Base-by-base conservation (phyloP, 2,888 invertebrate species). In the Rhingia campestris region DNA sequence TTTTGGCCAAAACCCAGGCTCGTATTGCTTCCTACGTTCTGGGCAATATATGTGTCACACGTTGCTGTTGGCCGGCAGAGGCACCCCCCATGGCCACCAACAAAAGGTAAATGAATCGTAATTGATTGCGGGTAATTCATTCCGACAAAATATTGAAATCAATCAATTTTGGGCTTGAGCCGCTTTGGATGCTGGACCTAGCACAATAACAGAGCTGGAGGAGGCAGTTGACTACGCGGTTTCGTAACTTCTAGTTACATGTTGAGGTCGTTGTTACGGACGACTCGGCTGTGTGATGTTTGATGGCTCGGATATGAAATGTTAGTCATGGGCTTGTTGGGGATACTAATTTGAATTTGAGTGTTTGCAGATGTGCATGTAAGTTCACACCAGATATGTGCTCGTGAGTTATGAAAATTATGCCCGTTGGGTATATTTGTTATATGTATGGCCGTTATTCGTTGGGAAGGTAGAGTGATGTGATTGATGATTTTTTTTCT, bases 121-220 rank as follows among this genome's bases (percentile, higher is more conserved):
- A 82, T 82, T 82, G 72, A 82, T 82, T 82, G 81, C 12, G 77
- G 72, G 72, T 67, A 73, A 82, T 82, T 51, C 77, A 73, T 66
- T 73, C 53, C 51, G 82, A 69, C 82, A 79, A 82, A 49, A 82
- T 82, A 79, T 82, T 79, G 43, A 79, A 82, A 82, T 82, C 82
- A 79, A 82, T 82, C 77, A 82, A 73, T 51, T 59, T 43, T 72
- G 12, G 32, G n/a, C 30, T 14, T 53, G 33, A 33, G 32, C 53
- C 37, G 37, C 32, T 58, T 64, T 35, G 54, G 14, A 69, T 63
- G 33, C 22, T 43, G 53, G 45, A 41, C 10, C 32, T 56, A 39
- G 45, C 43, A 54, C 14, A 22, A 39, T 32, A 35, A 53, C 6
- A 6, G n/a, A 4, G 10, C 2, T 22, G 30, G 30, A 10, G 9